Evolutionary conservation across 2,113 vertebrate species (phyloP).

Genomic region (Apodemus speciosus): DNA sequence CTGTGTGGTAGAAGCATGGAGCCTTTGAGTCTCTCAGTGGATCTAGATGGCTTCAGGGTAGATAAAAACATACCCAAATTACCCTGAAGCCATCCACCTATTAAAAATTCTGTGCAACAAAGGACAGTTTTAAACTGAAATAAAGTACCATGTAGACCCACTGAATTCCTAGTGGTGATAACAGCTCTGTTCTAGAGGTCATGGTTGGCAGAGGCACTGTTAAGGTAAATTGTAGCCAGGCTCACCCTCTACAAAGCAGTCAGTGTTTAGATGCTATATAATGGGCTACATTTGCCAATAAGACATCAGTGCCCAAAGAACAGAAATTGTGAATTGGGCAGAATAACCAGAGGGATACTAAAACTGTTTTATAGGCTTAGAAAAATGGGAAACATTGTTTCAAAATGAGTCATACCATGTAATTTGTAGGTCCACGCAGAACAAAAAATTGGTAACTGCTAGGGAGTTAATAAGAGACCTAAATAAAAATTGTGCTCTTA

Average conservation of each 20-base stretch:
- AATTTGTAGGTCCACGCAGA: constrained; percentile 45
- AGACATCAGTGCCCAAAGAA: constrained; percentile 31
- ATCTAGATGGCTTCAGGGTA: constrained; percentile 26
- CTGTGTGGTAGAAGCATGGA: not conserved
- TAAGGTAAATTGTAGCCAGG: not conserved
- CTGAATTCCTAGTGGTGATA: not conserved
- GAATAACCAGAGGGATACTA: constrained; percentile 71
- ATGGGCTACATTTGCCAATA: constrained; percentile 27
- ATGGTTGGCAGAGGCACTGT: not conserved
- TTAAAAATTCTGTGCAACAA: constrained; percentile 35
- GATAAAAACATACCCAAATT: constrained; percentile 58
- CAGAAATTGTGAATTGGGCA: constrained; percentile 52
- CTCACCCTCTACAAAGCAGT: not conserved
- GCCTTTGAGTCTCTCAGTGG: not conserved
- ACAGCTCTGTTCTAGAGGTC: not conserved
- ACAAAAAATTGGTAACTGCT: constrained; percentile 69
- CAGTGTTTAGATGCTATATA: not conserved
- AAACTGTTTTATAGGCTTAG: constrained; percentile 72
- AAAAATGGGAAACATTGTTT: constrained; percentile 70
- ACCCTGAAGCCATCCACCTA: constrained; percentile 21
- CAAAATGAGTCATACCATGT: constrained; percentile 61
- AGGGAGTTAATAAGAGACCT: constrained; percentile 70
- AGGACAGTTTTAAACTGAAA: constrained; percentile 37
- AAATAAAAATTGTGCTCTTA: constrained; percentile 52
- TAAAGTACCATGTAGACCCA: not conserved